These are phyloP conservation scores for Phyllopteryx taeniolatus DNA, from an alignment of 2,113 vertebrate species.

Conservation along the genomic window DNA sequence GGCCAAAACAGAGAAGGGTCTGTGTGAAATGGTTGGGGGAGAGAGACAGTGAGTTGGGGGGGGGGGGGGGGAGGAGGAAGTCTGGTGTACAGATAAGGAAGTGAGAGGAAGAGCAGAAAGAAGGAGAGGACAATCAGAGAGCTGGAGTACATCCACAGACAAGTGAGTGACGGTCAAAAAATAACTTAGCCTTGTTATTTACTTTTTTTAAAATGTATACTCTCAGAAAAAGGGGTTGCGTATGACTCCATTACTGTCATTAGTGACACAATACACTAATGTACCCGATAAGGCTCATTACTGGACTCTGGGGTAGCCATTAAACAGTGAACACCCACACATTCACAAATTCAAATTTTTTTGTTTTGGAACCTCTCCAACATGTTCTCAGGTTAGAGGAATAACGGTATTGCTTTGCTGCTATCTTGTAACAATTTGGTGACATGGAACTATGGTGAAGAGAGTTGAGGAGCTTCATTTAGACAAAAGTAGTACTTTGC, in stretches of 20 bases:
- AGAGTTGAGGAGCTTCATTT: neutral
- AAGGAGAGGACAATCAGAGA: constrained; percentile 4
- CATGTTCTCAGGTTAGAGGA: too few relatives aligned
- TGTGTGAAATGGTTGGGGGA: constrained; percentile 44
- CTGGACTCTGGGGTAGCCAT: neutral
- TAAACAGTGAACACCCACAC: neutral
- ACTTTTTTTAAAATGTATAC: constrained; percentile 32
- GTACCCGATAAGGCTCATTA: neutral
- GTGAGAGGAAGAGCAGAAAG: constrained; percentile 59
- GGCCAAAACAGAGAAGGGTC: constrained; percentile 57
- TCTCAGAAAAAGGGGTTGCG: neutral
- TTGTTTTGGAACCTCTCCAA: too few relatives aligned
- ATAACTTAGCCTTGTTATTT: constrained; percentile 22
- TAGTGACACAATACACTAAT: neutral
- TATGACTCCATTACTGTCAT: neutral
- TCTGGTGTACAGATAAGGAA: constrained; percentile 72
- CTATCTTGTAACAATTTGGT: neutral
- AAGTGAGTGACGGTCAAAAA: constrained; percentile 17
- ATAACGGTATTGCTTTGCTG: too few relatives aligned
- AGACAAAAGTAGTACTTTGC: neutral
- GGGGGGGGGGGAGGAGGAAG: constrained; percentile 58
- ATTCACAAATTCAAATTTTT: neutral
- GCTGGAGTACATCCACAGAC: neutral
- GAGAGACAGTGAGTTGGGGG: constrained; percentile 26
- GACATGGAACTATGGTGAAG: neutral